phyloP scores from a whole-genome alignment of 2,113 vertebrate genomes.

The Mustela nigripes region DNA sequence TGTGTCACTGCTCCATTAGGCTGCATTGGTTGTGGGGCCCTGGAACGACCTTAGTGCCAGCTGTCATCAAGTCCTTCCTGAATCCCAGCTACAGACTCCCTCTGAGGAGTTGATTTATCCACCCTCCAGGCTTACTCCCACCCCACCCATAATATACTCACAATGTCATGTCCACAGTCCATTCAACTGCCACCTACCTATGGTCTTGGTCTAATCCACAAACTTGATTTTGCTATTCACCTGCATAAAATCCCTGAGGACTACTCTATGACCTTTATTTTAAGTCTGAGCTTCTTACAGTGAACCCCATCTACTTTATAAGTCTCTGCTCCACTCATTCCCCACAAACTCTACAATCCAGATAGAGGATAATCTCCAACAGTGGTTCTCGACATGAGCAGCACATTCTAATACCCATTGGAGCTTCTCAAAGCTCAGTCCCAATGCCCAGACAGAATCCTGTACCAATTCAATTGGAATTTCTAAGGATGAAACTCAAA shows the following conservation, averaged over 20 bases:
- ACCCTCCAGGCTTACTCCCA: no score
- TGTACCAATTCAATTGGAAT: not conserved
- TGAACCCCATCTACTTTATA: not conserved
- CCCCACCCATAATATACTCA: not conserved
- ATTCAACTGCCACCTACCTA: not conserved
- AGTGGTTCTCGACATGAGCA: not conserved
- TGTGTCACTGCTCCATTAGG: not conserved
- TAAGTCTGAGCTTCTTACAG: not conserved
- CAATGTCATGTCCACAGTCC: not conserved
- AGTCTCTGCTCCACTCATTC: not conserved
- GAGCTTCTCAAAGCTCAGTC: not conserved
- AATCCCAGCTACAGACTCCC: not conserved
- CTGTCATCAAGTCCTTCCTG: not conserved
- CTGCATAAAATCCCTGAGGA: not conserved
- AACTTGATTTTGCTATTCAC: not conserved
- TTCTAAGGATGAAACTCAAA: not conserved
- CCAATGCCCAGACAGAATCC: not conserved
- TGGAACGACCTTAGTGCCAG: not conserved
- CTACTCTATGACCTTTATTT: not conserved
- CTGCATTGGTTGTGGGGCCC: accelerated
- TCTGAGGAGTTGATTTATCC: not conserved
- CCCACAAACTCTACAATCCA: not conserved
- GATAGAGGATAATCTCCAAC: not conserved
- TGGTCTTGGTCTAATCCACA: not conserved
- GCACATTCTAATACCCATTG: not conserved